Evolutionary conservation across 2,113 vertebrate species (phyloP).

Genomic region (Vicugna pacos): DNA sequence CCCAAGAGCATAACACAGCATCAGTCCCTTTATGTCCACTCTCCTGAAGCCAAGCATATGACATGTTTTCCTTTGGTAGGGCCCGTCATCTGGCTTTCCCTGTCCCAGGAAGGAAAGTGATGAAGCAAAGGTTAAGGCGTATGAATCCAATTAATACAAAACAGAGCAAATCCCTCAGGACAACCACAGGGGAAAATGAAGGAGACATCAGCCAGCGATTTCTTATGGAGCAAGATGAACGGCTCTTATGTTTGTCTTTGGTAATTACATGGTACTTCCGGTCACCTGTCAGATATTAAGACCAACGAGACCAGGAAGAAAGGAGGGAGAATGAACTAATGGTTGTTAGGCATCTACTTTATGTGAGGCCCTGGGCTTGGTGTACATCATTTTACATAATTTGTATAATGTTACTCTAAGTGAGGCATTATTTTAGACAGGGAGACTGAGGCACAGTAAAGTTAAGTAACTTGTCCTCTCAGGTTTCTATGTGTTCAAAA

Average conservation of each 20-base stretch:
- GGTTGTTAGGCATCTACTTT: background rate
- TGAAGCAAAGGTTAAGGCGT: background rate
- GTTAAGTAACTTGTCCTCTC: background rate
- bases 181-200: background rate
- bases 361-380: background rate
- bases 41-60: background rate
- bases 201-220: background rate
- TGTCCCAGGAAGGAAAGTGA: background rate
- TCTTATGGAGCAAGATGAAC: background rate
- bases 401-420: slow-evolving; percentile 1
- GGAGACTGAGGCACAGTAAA: background rate
- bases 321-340: background rate
- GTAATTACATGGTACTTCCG: background rate
- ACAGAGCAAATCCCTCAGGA: background rate
- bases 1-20: background rate
- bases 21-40: background rate
- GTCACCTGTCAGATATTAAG: background rate
- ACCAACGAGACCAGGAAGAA: background rate
- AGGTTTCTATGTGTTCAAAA: slow-evolving; percentile 4
- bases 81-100: background rate
- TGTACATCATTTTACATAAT: background rate
- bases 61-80: background rate
- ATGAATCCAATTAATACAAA: background rate
- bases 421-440: background rate
- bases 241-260: background rate